Base-by-base conservation (phyloP, 2,797 vertebrate species). In the Caiman crocodilus region DNA sequence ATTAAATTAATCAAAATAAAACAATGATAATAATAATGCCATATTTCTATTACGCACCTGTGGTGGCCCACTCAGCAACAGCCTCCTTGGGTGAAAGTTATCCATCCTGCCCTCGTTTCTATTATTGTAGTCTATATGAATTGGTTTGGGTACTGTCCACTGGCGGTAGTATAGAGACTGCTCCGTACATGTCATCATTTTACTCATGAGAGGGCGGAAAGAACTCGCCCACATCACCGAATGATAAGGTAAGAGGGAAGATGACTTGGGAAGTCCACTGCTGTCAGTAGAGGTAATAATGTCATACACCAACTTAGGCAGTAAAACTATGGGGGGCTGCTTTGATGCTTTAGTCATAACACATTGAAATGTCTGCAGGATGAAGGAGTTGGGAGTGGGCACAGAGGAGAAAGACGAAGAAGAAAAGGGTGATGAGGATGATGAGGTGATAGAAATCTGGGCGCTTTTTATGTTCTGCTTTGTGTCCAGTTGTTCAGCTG, bases 141-240 rank as follows among this genome's bases (percentile, higher is more conserved):
- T 96, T 14, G 98, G 98, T 87, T 98, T 98, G 28, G 99, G 99
- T 14, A 98, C 97, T 0, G 99, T 99, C 99, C 99, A 99, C 80
- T 99, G 99, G 30, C 99, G 99, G 95, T 99, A 99, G 95, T 99
- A 99, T 5, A 99, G 98, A 1, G 99, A 99, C 98, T 99, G 99
- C 92, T 99, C 99, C 0, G 99, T 99, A 95, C 98, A 99, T 0
- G 99, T 99, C 99, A 99, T 99, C 97, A 99, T 99, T 97, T 99
- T 99, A 96, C 99, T 99, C 96, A 99, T 98, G 35, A 99, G 97
- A 6, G 99, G 99, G 35, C 99, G 99, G 95, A 99, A 99, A 95
- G 99, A 99, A 97, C 99, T 99, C 76, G 98, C 98, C 99, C 99
- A 99, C 84, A 98, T 98, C 15, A 99, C 99, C 0, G 98, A 99